Conservation (phyloP, 2,113 vertebrate genomes). For the Protobothrops flavoviridis region DNA sequence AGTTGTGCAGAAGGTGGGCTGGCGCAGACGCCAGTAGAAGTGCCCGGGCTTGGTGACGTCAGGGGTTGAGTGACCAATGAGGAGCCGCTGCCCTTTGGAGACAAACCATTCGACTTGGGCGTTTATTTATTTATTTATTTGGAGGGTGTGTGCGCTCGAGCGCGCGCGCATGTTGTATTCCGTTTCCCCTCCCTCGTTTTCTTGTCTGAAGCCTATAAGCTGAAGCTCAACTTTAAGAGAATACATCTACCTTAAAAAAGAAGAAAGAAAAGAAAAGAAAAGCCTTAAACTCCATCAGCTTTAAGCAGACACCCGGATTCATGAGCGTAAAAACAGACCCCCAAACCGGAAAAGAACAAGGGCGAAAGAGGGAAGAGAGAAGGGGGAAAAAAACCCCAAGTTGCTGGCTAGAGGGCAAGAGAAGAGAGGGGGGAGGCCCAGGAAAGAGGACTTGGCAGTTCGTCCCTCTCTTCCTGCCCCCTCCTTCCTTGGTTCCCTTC, state of each 20-base stretch:
- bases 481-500: neutral
- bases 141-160: neutral
- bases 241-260: slow-evolving; percentile 81
- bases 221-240: slow-evolving; percentile 92
- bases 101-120: slow-evolving; percentile 96
- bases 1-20: slow-evolving; percentile 76
- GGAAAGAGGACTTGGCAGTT: neutral
- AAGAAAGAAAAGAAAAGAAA: slow-evolving; percentile 59
- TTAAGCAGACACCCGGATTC: slow-evolving; percentile 40
- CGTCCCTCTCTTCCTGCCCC: neutral
- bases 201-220: slow-evolving; percentile 88
- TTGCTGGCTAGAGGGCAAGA: neutral
- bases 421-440: neutral
- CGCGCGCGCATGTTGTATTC: neutral
- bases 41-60: slow-evolving; percentile 87
- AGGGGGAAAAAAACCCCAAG: neutral
- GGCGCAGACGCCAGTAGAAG: slow-evolving; percentile 84
- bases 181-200: neutral
- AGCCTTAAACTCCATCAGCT: slow-evolving; percentile 82
- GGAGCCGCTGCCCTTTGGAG: slow-evolving; percentile 96
- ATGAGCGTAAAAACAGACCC: neutral
- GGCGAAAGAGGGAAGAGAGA: neutral
- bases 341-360: neutral
- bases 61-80: slow-evolving; percentile 90
- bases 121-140: slow-evolving; percentile 60